Evolutionary conservation across 30 jellyfish, hydroid and myxozoan genomes (phyloP).

Genomic region (Hydractinia symbiolongicarpus): DNA sequence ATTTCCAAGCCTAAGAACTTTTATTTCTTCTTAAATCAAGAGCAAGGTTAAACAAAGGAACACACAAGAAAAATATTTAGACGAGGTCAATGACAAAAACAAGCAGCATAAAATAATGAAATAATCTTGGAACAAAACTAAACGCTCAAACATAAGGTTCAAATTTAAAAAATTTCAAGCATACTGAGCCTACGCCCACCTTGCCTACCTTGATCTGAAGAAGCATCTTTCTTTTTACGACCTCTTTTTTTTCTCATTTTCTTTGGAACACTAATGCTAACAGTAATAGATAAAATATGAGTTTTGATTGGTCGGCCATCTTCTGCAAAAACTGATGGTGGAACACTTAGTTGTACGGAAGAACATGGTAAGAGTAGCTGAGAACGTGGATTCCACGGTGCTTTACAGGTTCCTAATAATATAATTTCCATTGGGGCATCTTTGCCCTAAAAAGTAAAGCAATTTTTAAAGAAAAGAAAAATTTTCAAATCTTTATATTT

Average conservation of each 20-base stretch:
- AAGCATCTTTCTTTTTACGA: neutral
- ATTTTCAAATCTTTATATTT: too few relatives aligned
- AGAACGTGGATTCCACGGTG: conserved; percentile 86
- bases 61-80: too few relatives aligned
- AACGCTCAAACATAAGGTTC: too few relatives aligned
- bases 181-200: too few relatives aligned
- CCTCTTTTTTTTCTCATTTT: conserved; percentile 17
- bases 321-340: conserved; percentile 53
- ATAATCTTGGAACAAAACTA: too few relatives aligned
- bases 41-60: too few relatives aligned
- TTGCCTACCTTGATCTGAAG: too few relatives aligned
- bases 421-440: conserved; percentile 52
- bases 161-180: too few relatives aligned
- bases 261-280: conserved; percentile 47
- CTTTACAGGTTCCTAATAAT: conserved; percentile 70
- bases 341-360: conserved; percentile 53
- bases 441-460: conserved; percentile 33
- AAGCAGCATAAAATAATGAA: too few relatives aligned
- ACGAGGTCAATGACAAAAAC: too few relatives aligned
- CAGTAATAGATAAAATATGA: conserved; percentile 65
- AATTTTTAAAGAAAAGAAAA: neutral
- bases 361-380: conserved; percentile 48
- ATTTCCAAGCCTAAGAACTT: too few relatives aligned
- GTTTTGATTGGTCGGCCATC: conserved; percentile 59
- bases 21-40: too few relatives aligned